Evolutionary conservation across 2,888 invertebrate genomes (phyloP).

Genomic region (Cryptophagus acutangulus): DNA sequence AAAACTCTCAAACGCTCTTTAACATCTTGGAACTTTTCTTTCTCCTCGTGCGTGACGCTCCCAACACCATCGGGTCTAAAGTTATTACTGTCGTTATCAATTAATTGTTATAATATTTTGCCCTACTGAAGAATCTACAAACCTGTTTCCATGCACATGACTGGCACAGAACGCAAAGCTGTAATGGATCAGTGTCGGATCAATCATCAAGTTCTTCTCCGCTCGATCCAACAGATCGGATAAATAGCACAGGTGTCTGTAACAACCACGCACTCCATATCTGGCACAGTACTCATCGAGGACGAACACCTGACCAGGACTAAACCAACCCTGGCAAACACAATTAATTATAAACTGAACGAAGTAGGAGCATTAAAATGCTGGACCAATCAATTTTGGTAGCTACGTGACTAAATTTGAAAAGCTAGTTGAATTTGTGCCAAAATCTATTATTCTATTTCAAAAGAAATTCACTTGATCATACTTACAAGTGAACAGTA

Average conservation of each 20-base stretch:
- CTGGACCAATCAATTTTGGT: no score
- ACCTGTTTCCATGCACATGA: conserved; percentile 99
- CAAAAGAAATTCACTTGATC: neutral
- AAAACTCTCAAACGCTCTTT: conserved; percentile 90
- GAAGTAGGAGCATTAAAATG: no score
- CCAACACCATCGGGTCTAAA: conserved; percentile 96
- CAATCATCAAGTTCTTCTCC: conserved; percentile 88
- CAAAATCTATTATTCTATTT: no score
- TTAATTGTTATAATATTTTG: conserved; percentile 40
- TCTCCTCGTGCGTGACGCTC: conserved; percentile 96
- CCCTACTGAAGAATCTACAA: conserved; percentile 43
- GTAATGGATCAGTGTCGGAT: conserved; percentile 97
- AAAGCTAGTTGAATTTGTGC: no score
- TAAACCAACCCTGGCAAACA: conserved; percentile 92
- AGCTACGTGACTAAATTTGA: no score
- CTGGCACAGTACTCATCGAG: conserved; percentile 96
- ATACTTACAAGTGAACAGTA: conserved; percentile 92
- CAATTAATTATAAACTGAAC: neutral
- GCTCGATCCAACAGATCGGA: conserved; percentile 92
- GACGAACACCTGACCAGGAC: conserved; percentile 98
- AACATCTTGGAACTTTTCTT: conserved; percentile 95
- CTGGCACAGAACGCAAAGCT: conserved; percentile 99
- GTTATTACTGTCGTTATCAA: conserved; percentile 49
- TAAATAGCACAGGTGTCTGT: conserved; percentile 92
- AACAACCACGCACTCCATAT: conserved; percentile 96